Evolutionary conservation across 2,113 vertebrate genomes (phyloP), one percentile per base, ranked within the genome.

Genomic region (Onychostoma macrolepis): DNA sequence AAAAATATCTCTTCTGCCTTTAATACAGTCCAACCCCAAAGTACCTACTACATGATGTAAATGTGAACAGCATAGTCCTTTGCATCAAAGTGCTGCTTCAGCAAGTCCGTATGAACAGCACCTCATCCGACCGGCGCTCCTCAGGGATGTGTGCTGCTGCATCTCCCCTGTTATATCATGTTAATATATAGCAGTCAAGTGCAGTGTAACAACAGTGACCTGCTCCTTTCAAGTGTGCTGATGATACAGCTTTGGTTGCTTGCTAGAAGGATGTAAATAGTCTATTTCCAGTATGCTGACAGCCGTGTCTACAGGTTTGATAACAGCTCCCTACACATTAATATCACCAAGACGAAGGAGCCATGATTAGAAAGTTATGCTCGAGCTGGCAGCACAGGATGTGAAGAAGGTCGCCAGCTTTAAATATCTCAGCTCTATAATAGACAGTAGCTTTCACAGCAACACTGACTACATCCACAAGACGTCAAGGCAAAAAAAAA

Each of bases 21-120:
- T 56, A 78, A 78, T 78, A 53, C 26, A 33, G 48, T 53, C 48
- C 48, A 12, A 77, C 24, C 38, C 6, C 10, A 28, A 77, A 28
- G 24, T 77, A 77, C 26, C 26, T 50, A 11, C 26, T 33, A 28
- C 45, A 19, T 53, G 76, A 78, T 78, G 76, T 50, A 53, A 78
- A 78, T 78, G 76, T 53, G 45, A 53, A 78, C 48, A 53, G 75
- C 45, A 6, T 53, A 28, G 76, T 78, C 17, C 76, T 78, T 45
- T 53, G 76, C 76, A 33, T 78, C 76, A 33, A 78, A 78, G 28
- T 4, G 76, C 76, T 78, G 76, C 76, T 78, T 78, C 76, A 78
- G 76, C 76, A 78, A 33, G 48, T 30, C 26, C 4, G 48, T 53
- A 6, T 53, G 45, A 78, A 78, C n/a, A 53, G 76, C 48, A 6